Evolutionary conservation across 2,113 vertebrate species (phyloP).

Genomic region (Natator depressus): DNA sequence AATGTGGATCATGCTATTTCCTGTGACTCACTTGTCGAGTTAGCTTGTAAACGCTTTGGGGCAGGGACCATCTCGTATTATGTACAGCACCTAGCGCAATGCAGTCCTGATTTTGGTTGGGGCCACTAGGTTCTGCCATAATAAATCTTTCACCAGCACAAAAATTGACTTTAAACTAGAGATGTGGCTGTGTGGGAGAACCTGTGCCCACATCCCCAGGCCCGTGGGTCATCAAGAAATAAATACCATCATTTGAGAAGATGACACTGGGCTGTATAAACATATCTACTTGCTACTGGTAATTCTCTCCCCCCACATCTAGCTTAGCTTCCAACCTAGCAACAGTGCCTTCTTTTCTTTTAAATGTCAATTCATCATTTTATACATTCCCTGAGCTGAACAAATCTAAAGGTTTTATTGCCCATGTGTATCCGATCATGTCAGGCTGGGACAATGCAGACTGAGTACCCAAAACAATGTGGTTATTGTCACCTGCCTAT

Average conservation of each 20-base stretch:
- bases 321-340: neutral
- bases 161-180: neutral
- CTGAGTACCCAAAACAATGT: neutral
- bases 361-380: conserved; percentile 25
- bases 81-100: neutral
- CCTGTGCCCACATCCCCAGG: neutral
- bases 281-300: neutral
- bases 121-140: neutral
- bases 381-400: neutral
- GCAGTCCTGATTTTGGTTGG: neutral
- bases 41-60: neutral
- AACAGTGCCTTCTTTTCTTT: neutral
- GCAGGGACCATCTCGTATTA: neutral
- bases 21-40: neutral
- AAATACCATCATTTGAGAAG: no score
- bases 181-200: neutral
- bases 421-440: neutral
- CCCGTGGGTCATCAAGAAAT: neutral
- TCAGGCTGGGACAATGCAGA: neutral
- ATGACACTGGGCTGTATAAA: neutral
- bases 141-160: neutral
- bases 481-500: neutral
- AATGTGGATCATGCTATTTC: neutral
- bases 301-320: neutral
- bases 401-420: neutral